Percentiles rank a stretch among this genome's conserved stretches.
phyloP scores from a whole-genome alignment of 2,797 vertebrate genomes.

The Malurus splendens region DNA sequence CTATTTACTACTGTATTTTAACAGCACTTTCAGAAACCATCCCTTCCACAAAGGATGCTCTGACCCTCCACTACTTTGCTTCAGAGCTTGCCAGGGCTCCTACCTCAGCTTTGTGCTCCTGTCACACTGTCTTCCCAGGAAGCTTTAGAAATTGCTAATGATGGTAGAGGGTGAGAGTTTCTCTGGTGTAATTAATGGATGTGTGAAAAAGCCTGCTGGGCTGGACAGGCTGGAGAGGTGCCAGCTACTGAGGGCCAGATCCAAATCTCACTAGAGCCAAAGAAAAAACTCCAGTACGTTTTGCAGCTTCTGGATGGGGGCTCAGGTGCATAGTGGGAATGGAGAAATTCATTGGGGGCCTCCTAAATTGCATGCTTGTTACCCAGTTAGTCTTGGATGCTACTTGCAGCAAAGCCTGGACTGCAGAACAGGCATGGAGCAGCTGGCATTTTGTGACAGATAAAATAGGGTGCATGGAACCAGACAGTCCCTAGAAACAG shows the following conservation, averaged over 20 bases:
- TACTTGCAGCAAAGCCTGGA: neutral
- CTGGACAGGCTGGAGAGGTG: conserved; percentile 27
- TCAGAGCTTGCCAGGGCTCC: conserved; percentile 21
- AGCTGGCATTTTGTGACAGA: neutral
- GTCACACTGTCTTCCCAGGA: conserved; percentile 2
- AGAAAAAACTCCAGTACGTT: neutral
- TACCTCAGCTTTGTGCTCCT: conserved; percentile 18
- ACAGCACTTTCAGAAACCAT: neutral
- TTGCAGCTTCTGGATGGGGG: conserved; percentile 13
- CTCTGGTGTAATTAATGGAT: conserved; percentile 40
- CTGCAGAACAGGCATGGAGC: neutral
- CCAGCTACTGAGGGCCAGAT: conserved; percentile 12
- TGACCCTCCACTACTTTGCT: neutral
- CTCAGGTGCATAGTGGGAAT: conserved; percentile 23
- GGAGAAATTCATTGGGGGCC: neutral
- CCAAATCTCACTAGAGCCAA: conserved; percentile 19
- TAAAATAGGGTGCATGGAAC: neutral
- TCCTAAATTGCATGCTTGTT: neutral
- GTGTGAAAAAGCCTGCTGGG: conserved; percentile 45
- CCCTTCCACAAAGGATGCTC: neutral
- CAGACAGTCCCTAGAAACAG: neutral
- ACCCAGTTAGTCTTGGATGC: neutral
- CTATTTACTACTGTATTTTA: neutral
- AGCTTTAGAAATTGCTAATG: conserved; percentile 12
- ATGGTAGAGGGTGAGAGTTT: conserved; percentile 11